Conservation (phyloP, 2,888 invertebrate species). For the Cataglyphis rosenhaueri region DNA sequence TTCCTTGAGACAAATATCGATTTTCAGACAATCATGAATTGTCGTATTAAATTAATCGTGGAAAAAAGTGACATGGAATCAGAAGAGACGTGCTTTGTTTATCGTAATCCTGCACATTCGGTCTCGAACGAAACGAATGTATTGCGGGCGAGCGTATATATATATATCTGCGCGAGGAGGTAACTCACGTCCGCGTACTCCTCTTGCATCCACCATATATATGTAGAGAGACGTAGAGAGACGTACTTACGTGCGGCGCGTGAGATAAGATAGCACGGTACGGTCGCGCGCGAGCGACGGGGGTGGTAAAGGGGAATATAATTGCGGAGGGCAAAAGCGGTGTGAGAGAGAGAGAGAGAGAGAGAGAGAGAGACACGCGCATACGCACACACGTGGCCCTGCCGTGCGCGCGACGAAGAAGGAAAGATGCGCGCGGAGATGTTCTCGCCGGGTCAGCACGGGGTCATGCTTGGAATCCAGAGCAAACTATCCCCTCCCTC, state of each 20-base stretch:
- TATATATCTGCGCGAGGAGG: conserved; percentile 62
- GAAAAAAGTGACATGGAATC: neutral
- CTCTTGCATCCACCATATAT: conserved; percentile 63
- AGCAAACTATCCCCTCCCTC: conserved; percentile 84
- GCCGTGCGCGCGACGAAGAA: conserved; percentile 50
- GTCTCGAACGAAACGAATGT: conserved; percentile 12
- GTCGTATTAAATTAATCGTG: neutral
- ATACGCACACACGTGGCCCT: conserved; percentile 41
- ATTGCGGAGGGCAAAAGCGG: conserved; percentile 73
- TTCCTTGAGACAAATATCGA: neutral
- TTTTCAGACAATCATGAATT: neutral
- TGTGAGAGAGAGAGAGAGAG: conserved; percentile 9
- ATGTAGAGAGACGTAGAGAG: conserved; percentile 62
- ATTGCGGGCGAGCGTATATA: conserved; percentile 39
- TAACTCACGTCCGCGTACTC: conserved; percentile 67
- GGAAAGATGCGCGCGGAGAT: conserved; percentile 83
- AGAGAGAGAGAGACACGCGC: conserved; percentile 53
- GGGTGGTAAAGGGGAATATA: conserved; percentile 69
- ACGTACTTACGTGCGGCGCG: conserved; percentile 71
- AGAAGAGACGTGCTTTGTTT: conserved; percentile 8
- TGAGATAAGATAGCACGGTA: conserved; percentile 72
- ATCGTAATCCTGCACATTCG: neutral
- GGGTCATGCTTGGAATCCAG: conserved; percentile 85
- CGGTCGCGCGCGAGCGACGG: conserved; percentile 51
- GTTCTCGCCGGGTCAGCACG: conserved; percentile 85